Conservation (phyloP, 2,888 invertebrate species). For the Keiferia lycopersicella region DNA sequence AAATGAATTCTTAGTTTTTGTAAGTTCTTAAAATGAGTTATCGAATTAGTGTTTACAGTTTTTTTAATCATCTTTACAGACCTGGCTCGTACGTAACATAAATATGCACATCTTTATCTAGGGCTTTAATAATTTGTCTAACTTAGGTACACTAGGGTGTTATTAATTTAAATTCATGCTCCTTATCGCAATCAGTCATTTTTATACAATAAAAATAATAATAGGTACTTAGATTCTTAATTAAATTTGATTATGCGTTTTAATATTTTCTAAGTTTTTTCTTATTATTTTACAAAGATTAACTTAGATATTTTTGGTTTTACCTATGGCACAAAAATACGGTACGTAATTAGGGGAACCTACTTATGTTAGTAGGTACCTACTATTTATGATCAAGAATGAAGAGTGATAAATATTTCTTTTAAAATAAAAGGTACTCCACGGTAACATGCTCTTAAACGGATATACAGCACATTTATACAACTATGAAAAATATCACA, state of each 20-base stretch:
- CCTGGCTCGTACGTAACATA: too few relatives aligned
- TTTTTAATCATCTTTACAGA: too few relatives aligned
- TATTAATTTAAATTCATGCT: neutral
- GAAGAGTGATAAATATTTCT: conserved; percentile 24
- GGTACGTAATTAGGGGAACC: conserved; percentile 18
- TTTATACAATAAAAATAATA: conserved; percentile 7
- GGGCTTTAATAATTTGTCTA: too few relatives aligned
- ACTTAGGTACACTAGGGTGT: neutral
- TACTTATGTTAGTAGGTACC: too few relatives aligned
- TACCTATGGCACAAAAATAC: conserved; percentile 44
- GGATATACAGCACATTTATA: neutral
- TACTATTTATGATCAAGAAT: conserved; percentile 12
- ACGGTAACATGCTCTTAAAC: conserved; percentile 19
- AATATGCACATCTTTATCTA: too few relatives aligned
- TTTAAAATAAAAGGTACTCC: conserved; percentile 20
- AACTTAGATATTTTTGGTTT: conserved; percentile 47
- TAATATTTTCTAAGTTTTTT: neutral
- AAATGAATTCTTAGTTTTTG: too few relatives aligned
- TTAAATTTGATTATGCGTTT: neutral
- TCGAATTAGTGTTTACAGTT: too few relatives aligned
- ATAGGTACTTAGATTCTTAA: neutral
- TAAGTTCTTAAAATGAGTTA: neutral
- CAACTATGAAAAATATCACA: conserved; percentile 37
- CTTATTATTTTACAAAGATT: neutral
- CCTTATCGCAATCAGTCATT: conserved; percentile 13